Base-by-base conservation (phyloP, 2,888 invertebrate genomes). In the Odontocolon sp. region DNA sequence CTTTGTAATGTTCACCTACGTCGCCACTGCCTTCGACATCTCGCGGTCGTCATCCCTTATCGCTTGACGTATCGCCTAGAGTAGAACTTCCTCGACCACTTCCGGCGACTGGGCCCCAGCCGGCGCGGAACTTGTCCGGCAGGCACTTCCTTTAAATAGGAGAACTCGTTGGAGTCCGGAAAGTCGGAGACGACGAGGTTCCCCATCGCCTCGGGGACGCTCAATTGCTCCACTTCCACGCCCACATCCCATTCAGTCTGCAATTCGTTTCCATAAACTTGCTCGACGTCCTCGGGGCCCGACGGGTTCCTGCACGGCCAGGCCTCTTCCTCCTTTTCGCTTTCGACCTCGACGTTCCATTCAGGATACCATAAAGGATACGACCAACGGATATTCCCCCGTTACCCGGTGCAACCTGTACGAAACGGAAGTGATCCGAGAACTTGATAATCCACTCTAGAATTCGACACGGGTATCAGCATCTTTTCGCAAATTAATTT, bases 61-160 rank as follows among this genome's bases (percentile, higher is more conserved):
- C 59, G 40, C 16, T n/a, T 47, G 52, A 54, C 78, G 71, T 68
- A 71, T 71, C 64, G 64, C 68, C 36, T 31, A 38, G 57, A 59
- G 67, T 54, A 47, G 38, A 47, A 72, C 45, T 67, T 72, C 38
- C 59, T 72, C 50, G 16, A 50, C 45, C 21, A 72, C 64, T 76
- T 57, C 66, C 54, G 36, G 47, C 23, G 42, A 40, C 36, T 18
- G 42, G 18, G 38, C 8, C 36, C 26, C 36, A 23, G 14, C 21
- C 45, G 42, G 42, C 11, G 52, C 21, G 36, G 26, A 74, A 74
- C 63, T 74, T 69, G 63, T 56, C 16, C 14, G 47, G 18, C 47
- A 4, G 40, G 63, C 45, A 69, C 63, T 69, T 63, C 31, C 69
- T 63, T 69, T 28, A 61, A 61, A 68, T 61, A 36, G 36, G 59